These are phyloP conservation scores for Eilema griseolum DNA, from an alignment of 2,888 invertebrate species.

Conservation along the genomic window DNA sequence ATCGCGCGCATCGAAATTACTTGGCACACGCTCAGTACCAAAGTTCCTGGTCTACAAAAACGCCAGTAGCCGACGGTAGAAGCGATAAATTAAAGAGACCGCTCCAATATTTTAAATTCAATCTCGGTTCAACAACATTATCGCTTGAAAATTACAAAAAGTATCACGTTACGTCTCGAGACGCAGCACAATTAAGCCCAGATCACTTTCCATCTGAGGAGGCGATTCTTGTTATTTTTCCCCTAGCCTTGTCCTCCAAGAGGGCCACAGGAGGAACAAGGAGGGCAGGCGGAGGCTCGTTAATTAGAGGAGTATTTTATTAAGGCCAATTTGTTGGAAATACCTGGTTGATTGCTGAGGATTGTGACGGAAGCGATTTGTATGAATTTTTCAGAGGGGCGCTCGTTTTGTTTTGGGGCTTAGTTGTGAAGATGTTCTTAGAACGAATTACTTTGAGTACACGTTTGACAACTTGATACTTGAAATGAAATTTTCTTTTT, in stretches of 20 bases:
- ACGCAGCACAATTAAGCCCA: constrained; percentile 68
- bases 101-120: constrained; percentile 27
- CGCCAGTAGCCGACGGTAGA: not conserved
- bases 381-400: constrained; percentile 56
- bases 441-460: constrained; percentile 16
- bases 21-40: not conserved
- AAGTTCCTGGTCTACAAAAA: not conserved
- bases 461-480: not conserved
- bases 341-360: constrained; percentile 77
- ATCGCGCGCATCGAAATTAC: not conserved
- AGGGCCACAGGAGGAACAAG: constrained; percentile 23
- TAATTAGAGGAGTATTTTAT: constrained; percentile 84
- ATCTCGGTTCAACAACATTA: constrained; percentile 34
- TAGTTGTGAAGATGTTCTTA: constrained; percentile 28
- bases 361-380: constrained; percentile 64
- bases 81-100: not conserved
- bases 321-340: constrained; percentile 82
- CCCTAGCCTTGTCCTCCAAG: constrained; percentile 51
- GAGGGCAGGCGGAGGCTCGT: constrained; percentile 59
- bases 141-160: constrained; percentile 28
- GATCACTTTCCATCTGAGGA: constrained; percentile 80
- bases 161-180: constrained; percentile 33
- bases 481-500: not conserved
- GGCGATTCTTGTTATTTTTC: constrained; percentile 82
- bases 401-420: constrained; percentile 48